Conservation (phyloP, 2,797 vertebrate species). For the Remorina albescens region DNA sequence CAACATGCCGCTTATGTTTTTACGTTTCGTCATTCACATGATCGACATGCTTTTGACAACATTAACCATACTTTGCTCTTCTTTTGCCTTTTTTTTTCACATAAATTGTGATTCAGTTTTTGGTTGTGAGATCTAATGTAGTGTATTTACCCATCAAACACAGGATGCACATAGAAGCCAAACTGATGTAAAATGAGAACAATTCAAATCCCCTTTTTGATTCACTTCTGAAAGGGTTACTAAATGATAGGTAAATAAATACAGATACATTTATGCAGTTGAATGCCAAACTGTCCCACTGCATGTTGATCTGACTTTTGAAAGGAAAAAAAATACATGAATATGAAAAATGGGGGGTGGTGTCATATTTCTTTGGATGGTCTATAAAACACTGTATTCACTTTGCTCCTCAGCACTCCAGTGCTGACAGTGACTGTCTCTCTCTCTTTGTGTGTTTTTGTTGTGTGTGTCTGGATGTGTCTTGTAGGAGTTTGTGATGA, state of each 20-base stretch:
- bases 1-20: not conserved
- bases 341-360: not conserved
- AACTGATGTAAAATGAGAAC: not conserved
- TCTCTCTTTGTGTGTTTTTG: not conserved
- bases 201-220: not conserved
- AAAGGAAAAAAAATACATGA: not conserved
- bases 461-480: conserved; percentile 29
- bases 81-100: not conserved
- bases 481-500: conserved; percentile 97
- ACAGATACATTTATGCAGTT: not conserved
- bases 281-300: not conserved
- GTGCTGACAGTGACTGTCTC: conserved; percentile 26
- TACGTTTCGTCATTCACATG: not conserved
- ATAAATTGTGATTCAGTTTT: not conserved
- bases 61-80: too few species aligned
- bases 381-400: not conserved
- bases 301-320: not conserved
- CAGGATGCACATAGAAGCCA: not conserved
- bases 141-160: not conserved
- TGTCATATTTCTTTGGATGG: not conserved
- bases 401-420: too few species aligned
- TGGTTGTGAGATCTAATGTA: not conserved
- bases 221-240: not conserved
- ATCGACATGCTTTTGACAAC: too few species aligned
- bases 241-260: too few species aligned